Evolutionary conservation across 2,888 invertebrate species (phyloP).

Genomic region (Lagria hirta): DNA sequence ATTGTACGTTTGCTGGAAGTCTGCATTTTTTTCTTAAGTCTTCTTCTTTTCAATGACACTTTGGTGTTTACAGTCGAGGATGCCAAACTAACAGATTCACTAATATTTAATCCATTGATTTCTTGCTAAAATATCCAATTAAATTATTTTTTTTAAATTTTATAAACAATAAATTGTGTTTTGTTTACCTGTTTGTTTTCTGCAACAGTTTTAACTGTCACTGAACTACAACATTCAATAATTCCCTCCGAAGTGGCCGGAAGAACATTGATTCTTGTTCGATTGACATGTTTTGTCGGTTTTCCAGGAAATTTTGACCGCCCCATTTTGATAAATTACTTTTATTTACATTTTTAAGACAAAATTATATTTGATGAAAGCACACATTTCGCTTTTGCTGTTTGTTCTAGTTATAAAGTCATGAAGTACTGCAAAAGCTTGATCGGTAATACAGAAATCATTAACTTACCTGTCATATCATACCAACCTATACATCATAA

Average conservation of each 20-base stretch:
- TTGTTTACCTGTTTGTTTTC: constrained; percentile 53
- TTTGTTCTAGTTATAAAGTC: too few species aligned
- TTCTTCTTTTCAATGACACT: constrained; percentile 42
- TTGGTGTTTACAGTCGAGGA: constrained; percentile 54
- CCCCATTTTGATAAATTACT: constrained; percentile 60
- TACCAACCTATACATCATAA: too few species aligned
- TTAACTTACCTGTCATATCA: too few species aligned
- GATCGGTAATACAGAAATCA: constrained; percentile 28
- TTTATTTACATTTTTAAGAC: constrained; percentile 45
- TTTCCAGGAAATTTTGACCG: constrained; percentile 86
- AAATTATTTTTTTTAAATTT: constrained; percentile 19
- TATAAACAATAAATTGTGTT: constrained; percentile 27
- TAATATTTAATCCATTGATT: constrained; percentile 43
- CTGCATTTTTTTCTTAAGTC: constrained; percentile 43
- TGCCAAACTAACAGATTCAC: constrained; percentile 56
- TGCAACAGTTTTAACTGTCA: constrained; percentile 48
- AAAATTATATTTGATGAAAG: constrained; percentile 38
- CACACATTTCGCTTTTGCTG: constrained; percentile 37
- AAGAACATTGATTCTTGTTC: constrained; percentile 81
- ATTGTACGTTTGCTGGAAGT: too few species aligned
- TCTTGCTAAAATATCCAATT: constrained; percentile 33
- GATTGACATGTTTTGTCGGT: constrained; percentile 83
- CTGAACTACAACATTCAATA: constrained; percentile 43
- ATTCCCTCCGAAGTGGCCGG: constrained; percentile 53
- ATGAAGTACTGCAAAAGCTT: constrained; percentile 22